phyloP scores from a whole-genome alignment of 2,113 vertebrate species.

The Caretta caretta region DNA sequence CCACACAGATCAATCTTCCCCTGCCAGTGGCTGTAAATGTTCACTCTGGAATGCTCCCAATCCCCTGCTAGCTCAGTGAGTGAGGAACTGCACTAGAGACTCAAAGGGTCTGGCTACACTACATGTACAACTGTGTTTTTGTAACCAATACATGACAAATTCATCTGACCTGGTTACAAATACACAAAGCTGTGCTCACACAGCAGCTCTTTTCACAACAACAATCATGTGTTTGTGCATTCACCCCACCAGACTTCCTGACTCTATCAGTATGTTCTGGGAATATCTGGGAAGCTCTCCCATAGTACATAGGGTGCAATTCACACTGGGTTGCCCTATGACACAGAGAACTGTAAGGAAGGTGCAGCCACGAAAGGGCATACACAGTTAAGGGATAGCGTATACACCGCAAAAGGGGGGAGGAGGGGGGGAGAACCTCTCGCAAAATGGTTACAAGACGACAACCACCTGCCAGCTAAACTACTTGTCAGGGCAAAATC shows the following conservation, averaged over 20 bases:
- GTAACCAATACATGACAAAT: background rate
- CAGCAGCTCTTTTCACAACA: background rate
- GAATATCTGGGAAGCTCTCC: background rate
- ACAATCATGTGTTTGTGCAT: accelerated
- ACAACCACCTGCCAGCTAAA: background rate
- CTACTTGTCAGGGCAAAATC: background rate
- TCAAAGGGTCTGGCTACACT: accelerated
- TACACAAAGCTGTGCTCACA: accelerated
- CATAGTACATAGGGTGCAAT: accelerated
- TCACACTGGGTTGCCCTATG: accelerated
- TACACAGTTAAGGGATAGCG: background rate
- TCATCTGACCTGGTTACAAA: background rate
- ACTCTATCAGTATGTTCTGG: background rate
- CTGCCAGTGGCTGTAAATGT: slow-evolving; percentile 27
- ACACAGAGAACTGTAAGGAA: background rate
- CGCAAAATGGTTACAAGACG: background rate
- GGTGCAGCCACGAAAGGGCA: background rate
- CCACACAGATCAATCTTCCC: background rate
- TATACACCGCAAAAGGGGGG: background rate
- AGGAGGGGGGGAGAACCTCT: background rate
- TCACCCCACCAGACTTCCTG: background rate
- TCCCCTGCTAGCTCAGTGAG: accelerated
- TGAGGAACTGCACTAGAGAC: background rate
- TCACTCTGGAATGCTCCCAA: background rate
- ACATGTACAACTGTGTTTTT: background rate